Evolutionary conservation across 2,113 vertebrate species (phyloP), one percentile per base, ranked within the genome.

Genomic region (Athene cunicularia): DNA sequence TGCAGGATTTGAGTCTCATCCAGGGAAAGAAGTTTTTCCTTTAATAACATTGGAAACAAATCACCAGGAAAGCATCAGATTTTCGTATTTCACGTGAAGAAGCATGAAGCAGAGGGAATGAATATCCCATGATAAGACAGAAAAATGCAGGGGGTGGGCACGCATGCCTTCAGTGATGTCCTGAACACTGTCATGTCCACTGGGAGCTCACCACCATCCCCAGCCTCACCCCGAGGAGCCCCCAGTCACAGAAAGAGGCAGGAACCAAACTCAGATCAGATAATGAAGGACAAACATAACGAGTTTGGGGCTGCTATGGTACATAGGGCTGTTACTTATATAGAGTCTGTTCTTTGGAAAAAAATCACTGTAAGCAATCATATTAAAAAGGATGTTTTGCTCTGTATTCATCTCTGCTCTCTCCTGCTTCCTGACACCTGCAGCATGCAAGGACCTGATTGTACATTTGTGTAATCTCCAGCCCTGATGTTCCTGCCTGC

Each of bases 111-210:
- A 49, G 30, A 66, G 9, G 52, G 37, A 71, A 76, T 1, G 2
- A 70, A 49, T 11, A 58, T 8, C n/a, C 20, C 14, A 2, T 3
- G 6, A 15, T 10, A 30, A 58, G 12, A 21, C 6, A 66, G 32
- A 27, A 35, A 41, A 66, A 21, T 0, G 6, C 22, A 39, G 24
- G 17, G 20, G 6, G 43, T 12, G 9, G 27, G 20, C 3, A 32
- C 1, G 0, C 2, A 1, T 5, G 23, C 10, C 37, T 55, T 53
- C 2, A 4, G 63, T 43, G 20, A 45, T 3, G 4, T 11, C 53
- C 82, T 45, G 33, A 64, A 6, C 24, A 16, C 20, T 1, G 14
- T 21, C 30, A 30, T 1, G 5, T 35, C 28, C 53, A 45, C 37
- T 1, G 6, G 41, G 53, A 62, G 49, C 49, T 55, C 56, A 71